Base-by-base conservation (phyloP, 2,888 invertebrate genomes). In the Frankliniella fusca region DNA sequence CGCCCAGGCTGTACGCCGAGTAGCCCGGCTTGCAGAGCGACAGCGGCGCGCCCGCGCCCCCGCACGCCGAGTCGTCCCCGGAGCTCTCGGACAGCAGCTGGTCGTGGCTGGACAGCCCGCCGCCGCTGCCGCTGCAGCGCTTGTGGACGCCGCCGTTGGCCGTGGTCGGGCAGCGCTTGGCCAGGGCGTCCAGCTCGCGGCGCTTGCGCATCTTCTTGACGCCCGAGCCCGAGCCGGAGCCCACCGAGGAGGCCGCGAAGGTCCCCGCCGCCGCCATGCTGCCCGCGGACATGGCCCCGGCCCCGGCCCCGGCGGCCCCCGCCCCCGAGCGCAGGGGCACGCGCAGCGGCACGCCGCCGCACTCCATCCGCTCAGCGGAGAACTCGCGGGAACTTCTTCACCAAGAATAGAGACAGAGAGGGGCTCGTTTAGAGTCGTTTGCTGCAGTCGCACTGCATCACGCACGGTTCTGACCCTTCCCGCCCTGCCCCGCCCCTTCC, bases 151-250 rank as follows among this genome's bases (percentile, higher is more conserved):
- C 70, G 70, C 27, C 27, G 70, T 23, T 27, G 23, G 70, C 12
- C 9, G 70, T 27, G 23, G 70, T 23, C 9, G 70, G 70, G 70
- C 70, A 76, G 27, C 70, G 70, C 70, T 76, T 76, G 70, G 70
- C 91, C 91, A 20, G 90, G 80, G 94, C 94, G 87, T 94, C 94
- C 85, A 94, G 88, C 88, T 94, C 94, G 86, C 93, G 91, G 85
- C 94, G 90, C 87, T 94, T 94, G 86, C 93, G 90, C 93, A 94
- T 94, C 89, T 94, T 94, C 88, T 94, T 94, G 85, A 90, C 90
- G 83, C 88, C 88, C 80, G 89, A 23, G 9, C 70, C 70, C 9
- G 70, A 15, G 20, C 61, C 61, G 20, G n/a, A 20, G 20, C 61
- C 61, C 61, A 9, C 54, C 23, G 23, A 23, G 11, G 70, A 12